Evolutionary conservation across 2,797 vertebrate species (phyloP).

Genomic region (Sebastes steindachneri): DNA sequence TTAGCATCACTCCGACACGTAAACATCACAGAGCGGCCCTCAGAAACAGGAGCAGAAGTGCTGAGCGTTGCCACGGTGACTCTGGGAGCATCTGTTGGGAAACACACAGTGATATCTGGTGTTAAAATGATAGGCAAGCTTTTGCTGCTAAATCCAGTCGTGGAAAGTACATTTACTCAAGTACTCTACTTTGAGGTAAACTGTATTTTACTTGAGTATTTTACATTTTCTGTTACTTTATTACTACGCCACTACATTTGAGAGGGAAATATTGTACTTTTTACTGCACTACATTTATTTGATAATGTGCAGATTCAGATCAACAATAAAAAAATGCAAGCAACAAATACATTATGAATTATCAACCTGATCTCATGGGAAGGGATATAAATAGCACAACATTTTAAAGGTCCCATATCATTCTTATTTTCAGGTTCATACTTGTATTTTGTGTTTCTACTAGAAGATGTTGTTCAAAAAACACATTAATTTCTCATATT

Average conservation of each 20-base stretch:
- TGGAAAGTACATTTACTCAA: not conserved
- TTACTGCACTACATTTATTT: too few species aligned
- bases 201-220: not conserved
- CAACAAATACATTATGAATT: too few species aligned
- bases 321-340: too few species aligned
- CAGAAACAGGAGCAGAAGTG: not conserved
- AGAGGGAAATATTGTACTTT: too few species aligned
- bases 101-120: not conserved
- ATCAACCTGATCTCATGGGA: too few species aligned
- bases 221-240: not conserved
- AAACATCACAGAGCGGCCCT: slow-evolving; percentile 5
- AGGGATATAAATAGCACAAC: not conserved
- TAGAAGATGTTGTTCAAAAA: too few species aligned
- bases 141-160: too few species aligned
- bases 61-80: not conserved
- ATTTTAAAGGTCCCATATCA: not conserved
- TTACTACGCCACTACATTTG: not conserved
- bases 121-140: not conserved
- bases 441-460: too few species aligned
- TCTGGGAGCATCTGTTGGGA: slow-evolving; percentile 29
- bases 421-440: too few species aligned
- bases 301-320: too few species aligned
- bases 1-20: slow-evolving; percentile 48
- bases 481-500: too few species aligned
- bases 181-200: not conserved